A percentile compares a stretch with the other conserved stretches of the same genome.
phyloP scores from a whole-genome alignment of 2,797 vertebrate species.

The Cyprinodon diabolis region DNA sequence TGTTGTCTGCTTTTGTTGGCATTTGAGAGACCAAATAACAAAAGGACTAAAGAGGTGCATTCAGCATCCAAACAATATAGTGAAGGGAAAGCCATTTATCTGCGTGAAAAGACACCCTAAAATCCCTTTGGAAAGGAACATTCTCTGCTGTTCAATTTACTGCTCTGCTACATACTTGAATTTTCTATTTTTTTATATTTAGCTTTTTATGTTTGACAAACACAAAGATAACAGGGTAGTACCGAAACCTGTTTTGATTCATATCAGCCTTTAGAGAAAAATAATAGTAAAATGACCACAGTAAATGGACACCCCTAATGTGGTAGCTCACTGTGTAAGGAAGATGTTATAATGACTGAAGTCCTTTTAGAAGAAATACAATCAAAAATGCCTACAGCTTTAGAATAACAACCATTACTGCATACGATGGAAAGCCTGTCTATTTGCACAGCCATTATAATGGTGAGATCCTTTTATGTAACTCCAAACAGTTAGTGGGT shows the following conservation, averaged over 20 bases:
- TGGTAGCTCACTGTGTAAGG: background rate
- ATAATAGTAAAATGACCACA: background rate
- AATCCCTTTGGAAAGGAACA: constrained; percentile 41
- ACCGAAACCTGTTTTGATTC: constrained; percentile 9
- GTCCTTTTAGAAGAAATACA: background rate
- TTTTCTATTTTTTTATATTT: constrained; percentile 17
- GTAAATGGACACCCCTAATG: background rate
- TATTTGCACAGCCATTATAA: too few species aligned
- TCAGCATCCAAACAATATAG: constrained; percentile 45
- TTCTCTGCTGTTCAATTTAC: constrained; percentile 46
- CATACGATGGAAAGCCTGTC: background rate
- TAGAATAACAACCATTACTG: background rate
- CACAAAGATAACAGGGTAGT: constrained; percentile 23
- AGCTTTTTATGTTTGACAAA: constrained; percentile 42
- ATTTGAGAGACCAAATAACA: constrained; percentile 51
- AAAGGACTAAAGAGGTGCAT: constrained; percentile 44
- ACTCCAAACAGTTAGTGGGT: too few species aligned
- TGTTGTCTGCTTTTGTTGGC: constrained; percentile 23
- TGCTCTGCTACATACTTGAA: constrained; percentile 44
- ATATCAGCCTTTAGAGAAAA: constrained; percentile 25
- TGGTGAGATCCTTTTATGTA: background rate
- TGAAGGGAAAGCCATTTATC: constrained; percentile 58
- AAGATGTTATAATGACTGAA: background rate
- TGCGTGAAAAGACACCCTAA: constrained; percentile 50
- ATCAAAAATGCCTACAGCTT: background rate